Conservation (phyloP, 2,113 vertebrate genomes). For the Triplophysa dalaica region DNA sequence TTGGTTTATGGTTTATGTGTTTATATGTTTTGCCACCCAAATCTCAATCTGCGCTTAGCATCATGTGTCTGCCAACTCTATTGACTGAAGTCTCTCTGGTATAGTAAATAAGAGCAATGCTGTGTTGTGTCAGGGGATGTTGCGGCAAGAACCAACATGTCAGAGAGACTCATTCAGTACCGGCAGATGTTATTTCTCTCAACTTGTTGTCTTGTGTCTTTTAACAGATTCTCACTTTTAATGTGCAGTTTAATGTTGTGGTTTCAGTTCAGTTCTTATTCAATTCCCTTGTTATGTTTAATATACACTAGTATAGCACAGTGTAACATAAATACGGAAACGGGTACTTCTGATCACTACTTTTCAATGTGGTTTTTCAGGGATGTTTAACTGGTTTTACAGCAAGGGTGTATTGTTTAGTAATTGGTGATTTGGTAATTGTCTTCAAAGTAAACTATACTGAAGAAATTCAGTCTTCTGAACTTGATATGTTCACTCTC, state of each 20-base stretch:
- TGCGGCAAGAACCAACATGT: background rate
- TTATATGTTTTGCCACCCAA: background rate
- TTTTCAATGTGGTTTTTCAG: background rate
- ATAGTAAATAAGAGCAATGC: slow-evolving; percentile 5
- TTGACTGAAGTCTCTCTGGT: background rate
- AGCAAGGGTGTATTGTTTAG: background rate
- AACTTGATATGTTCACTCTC: no score
- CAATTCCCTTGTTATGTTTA: background rate
- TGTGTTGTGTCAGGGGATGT: background rate
- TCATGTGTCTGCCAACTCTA: slow-evolving; percentile 2
- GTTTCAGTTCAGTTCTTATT: background rate
- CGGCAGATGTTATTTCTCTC: background rate
- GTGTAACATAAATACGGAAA: background rate
- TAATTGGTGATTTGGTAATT: background rate
- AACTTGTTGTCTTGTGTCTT: background rate
- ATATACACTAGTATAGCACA: no score
- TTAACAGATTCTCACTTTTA: background rate
- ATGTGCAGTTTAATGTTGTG: no score
- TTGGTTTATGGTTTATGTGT: background rate
- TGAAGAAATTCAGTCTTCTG: background rate
- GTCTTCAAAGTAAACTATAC: background rate
- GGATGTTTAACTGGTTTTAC: background rate
- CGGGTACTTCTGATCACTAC: background rate
- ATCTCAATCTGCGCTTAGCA: background rate
- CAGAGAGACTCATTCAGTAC: background rate